Base-by-base conservation (phyloP, 1,140 invertebrate species). In the Drosophila suzukii region DNA sequence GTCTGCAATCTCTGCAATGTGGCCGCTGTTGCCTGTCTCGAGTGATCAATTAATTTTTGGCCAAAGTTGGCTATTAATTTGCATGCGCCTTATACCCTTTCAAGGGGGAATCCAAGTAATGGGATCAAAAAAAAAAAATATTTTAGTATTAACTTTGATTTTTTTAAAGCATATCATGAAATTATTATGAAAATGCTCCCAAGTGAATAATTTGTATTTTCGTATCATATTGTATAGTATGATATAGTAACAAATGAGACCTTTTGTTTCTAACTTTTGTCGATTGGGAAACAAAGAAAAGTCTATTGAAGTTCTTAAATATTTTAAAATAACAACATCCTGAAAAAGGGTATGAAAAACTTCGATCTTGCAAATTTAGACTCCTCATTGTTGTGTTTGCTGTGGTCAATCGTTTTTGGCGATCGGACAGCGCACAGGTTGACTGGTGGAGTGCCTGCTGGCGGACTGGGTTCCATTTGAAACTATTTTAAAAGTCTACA, bases 41-140 rank as follows among this genome's bases (percentile, higher is more conserved):
- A 82, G 72, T 88, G 83, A 88, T 88, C 83, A 88, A 88, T 88
- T 88, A 88, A 88, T 82, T 89, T 86, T 84, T 79, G 81, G 77
- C 62, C 67, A 81, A 78, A 86, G 67, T 86, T 63, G 77, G 56
- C 84, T 79, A 86, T 89, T 89, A 86, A 86, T 86, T 86, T 86
- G 83, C 83, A 86, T 86, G 83, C 70, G 83, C 65, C 73, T 66
- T 34, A 62, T 68, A 65, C 60, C 6, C 65, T 68, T 38, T 38
- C 20, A 15, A 11, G 1, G 8, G 47, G 30, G 60, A 0, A 34
- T 11, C 13, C 4, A 10, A 13, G n/a, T 12, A 17, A 1, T 4
- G 6, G 5, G 3, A 3, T 15, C 12, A 4, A 4, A 6, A 1
- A 6, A 1, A 6, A 12, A 1, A 24, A 13, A 12, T 5, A 15